Evolutionary conservation across 2,113 vertebrate genomes (phyloP).

Genomic region (Antechinus flavipes): DNA sequence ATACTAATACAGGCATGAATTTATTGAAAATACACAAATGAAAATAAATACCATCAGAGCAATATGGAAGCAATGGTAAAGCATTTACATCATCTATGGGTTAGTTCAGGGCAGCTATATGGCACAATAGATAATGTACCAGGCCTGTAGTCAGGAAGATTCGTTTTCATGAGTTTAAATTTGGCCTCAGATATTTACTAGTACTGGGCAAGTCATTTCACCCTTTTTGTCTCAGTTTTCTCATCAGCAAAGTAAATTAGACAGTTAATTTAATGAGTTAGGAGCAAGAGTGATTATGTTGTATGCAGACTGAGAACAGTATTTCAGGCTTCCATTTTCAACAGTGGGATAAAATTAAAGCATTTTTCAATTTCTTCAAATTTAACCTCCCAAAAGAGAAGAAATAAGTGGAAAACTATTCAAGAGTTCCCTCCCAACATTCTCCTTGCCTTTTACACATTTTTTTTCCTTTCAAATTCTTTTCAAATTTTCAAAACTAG

Average conservation of each 20-base stretch:
- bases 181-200: too few relatives aligned
- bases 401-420: background rate
- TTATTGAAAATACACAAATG: background rate
- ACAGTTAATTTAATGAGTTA: background rate
- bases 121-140: too few relatives aligned
- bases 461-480: background rate
- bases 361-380: background rate
- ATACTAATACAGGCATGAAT: background rate
- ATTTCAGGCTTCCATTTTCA: background rate
- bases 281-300: background rate
- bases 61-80: too few relatives aligned
- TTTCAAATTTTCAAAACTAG: slow-evolving; percentile 43
- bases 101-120: too few relatives aligned
- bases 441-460: background rate
- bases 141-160: too few relatives aligned
- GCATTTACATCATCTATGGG: too few relatives aligned
- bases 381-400: background rate
- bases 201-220: too few relatives aligned
- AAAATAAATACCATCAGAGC: background rate
- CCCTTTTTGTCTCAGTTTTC: too few relatives aligned
- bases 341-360: background rate
- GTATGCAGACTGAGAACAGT: background rate
- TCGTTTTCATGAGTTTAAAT: too few relatives aligned
- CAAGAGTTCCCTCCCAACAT: slow-evolving; percentile 9
- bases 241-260: too few relatives aligned